phyloP scores from a whole-genome alignment of 1,140 invertebrate genomes.

The Octopus sinensis region DNA sequence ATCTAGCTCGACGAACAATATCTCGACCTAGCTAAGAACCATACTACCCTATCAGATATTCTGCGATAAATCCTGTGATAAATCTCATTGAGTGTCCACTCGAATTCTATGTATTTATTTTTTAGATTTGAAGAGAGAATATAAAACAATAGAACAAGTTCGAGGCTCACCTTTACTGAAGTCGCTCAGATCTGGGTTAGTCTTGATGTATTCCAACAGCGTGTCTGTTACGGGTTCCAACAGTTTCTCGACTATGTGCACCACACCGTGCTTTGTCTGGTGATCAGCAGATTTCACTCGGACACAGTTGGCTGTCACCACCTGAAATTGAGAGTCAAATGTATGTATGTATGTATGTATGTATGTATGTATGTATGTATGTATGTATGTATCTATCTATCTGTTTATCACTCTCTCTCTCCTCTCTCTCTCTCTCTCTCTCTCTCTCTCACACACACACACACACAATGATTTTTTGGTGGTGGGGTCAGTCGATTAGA shows the following conservation, averaged over 20 bases:
- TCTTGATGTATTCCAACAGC: slow-evolving; percentile 57
- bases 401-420: background rate
- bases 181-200: slow-evolving; percentile 59
- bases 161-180: slow-evolving; percentile 57
- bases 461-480: background rate
- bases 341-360: background rate
- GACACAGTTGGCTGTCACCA: slow-evolving; percentile 67
- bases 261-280: slow-evolving; percentile 61
- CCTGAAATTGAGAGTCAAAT: slow-evolving; percentile 28
- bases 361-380: background rate
- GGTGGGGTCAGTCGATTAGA: too few relatives aligned
- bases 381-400: background rate
- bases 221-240: slow-evolving; percentile 59
- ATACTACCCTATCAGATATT: too few relatives aligned
- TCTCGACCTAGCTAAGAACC: too few relatives aligned
- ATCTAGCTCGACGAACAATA: too few relatives aligned
- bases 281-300: slow-evolving; percentile 63
- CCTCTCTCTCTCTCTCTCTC: background rate
- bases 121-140: too few relatives aligned
- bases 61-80: too few relatives aligned
- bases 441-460: background rate
- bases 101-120: too few relatives aligned
- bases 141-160: too few relatives aligned
- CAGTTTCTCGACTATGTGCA: slow-evolving; percentile 62
- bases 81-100: too few relatives aligned